Base-by-base conservation (phyloP, 2,113 vertebrate species). In the Nycticorax nycticorax region DNA sequence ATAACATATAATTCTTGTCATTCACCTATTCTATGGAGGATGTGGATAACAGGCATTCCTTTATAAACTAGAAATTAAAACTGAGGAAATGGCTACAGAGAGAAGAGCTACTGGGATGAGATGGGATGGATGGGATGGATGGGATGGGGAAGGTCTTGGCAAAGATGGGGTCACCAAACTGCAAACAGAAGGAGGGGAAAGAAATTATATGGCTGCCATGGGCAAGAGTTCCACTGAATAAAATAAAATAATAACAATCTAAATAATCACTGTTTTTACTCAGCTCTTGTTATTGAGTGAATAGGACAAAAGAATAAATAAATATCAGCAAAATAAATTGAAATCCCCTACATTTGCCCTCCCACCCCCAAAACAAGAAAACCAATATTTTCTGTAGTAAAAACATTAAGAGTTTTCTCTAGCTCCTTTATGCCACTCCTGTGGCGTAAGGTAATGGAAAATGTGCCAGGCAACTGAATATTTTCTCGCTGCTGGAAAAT, bases 141-240 rank as follows among this genome's bases (percentile, higher is more conserved):
- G 39, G 41, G 60, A 64, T 64, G 60, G 74, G 21, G 73, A 32
- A 77, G 37, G 53, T 96, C 80, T 79, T 95, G 89, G 60, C 43
- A 96, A 95, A 96, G 45, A 64, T 0, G 2, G 68, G 68, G 68
- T 82, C 26, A 14, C 74, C 64, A 57, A 73, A 73, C 74, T 81
- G 69, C 62, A 91, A 95, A 91, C 41, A 83, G 79, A 83, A 96
- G 48, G 67, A 84, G 30, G 32, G 32, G 85, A 84, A 88, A 91
- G 84, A 95, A 97, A 81, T 96, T 62, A 73, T 67, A 59, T 79
- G 45, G 80, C 33, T 20, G 26, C 81, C 47, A 39, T 21, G 57
- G 55, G 78, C 73, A 89, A 96, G 10, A 73, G 43, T 92, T 96
- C 94, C 45, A 96, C 85, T 87, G 92, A 98, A 96, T 63, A 84